These are phyloP conservation scores for Monochamus saltuarius DNA, from an alignment of 1,140 invertebrate genomes.

Conservation along the genomic window DNA sequence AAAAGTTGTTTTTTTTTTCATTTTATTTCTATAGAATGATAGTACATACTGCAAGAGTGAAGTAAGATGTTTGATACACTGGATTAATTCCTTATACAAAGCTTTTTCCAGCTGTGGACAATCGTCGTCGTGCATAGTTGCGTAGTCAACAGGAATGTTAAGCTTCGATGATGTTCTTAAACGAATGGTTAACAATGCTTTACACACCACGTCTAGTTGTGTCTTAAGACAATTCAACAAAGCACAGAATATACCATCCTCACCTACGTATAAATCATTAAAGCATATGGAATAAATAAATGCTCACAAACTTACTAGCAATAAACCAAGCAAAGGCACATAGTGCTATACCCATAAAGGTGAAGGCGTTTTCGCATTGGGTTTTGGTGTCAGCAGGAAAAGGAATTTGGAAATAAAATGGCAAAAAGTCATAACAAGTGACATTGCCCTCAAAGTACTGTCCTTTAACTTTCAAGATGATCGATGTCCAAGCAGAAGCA, in stretches of 20 bases:
- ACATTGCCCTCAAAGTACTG: neutral
- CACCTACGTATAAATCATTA: neutral
- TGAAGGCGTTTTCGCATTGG: neutral
- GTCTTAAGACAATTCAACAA: slow-evolving; percentile 35
- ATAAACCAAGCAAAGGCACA: neutral
- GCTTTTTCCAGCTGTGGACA: slow-evolving; percentile 27
- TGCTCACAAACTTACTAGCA: neutral
- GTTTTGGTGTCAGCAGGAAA: neutral
- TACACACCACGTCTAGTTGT: slow-evolving; percentile 36
- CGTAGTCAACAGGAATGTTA: slow-evolving; percentile 5
- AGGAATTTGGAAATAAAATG: neutral
- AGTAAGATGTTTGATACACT: slow-evolving; percentile 38
- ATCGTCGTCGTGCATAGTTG: slow-evolving; percentile 30
- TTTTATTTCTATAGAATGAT: neutral
- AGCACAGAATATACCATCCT: slow-evolving; percentile 29
- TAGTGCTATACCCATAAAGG: neutral
- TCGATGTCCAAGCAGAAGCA: neutral
- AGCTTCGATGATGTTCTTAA: slow-evolving; percentile 31
- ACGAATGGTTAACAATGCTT: slow-evolving; percentile 38
- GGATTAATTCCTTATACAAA: slow-evolving; percentile 37
- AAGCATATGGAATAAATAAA: neutral
- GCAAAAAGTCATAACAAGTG: neutral
- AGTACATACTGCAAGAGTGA: slow-evolving; percentile 34
- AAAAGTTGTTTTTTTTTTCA: neutral
- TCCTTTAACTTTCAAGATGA: neutral